These are phyloP conservation scores for Cephus pulcher DNA, from an alignment of 2,888 invertebrate genomes.

Conservation along the genomic window DNA sequence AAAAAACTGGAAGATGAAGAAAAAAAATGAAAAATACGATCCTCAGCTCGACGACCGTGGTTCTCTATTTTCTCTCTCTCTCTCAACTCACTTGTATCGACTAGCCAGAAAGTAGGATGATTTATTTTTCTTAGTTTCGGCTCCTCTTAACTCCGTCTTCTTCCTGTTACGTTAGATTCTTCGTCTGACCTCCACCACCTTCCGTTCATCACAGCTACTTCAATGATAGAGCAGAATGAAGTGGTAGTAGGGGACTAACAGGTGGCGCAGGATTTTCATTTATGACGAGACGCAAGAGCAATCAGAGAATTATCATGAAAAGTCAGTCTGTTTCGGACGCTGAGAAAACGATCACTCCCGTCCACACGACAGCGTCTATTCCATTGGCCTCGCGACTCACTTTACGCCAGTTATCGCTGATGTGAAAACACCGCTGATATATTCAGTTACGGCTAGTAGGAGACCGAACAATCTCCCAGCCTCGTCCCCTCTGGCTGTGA, in stretches of 20 bases:
- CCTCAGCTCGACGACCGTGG: background rate
- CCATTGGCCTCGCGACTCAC: background rate
- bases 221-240: slow-evolving; percentile 7
- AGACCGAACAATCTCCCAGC: too few relatives aligned
- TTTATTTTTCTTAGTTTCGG: background rate
- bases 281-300: background rate
- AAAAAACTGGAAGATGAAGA: background rate
- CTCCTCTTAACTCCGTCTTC: background rate
- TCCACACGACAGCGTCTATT: background rate
- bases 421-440: too few relatives aligned
- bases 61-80: background rate
- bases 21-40: background rate
- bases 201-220: background rate
- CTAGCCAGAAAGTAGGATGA: background rate
- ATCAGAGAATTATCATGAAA: background rate
- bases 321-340: background rate
- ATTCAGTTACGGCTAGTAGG: background rate
- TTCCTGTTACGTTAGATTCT: background rate
- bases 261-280: slow-evolving; percentile 19
- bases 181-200: background rate
- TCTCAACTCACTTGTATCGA: background rate
- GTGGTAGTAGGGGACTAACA: slow-evolving; percentile 15
- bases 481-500: background rate
- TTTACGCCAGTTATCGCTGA: background rate
- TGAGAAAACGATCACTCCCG: background rate